Conservation (phyloP, 2,888 invertebrate species). For the Lamproptera curius region DNA sequence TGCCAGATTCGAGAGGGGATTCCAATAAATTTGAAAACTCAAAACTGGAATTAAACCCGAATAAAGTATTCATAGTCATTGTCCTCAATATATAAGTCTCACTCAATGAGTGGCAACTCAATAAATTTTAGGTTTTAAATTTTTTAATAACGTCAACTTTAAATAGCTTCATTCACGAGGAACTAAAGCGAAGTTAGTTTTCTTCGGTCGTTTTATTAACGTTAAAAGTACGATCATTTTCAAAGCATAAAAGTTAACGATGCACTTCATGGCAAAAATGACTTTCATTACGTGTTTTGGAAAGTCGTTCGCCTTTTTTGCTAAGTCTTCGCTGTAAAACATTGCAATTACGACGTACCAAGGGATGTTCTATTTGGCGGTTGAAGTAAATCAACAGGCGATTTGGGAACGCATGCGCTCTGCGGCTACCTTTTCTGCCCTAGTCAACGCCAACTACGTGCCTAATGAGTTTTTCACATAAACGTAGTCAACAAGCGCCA, state of each 20-base stretch:
- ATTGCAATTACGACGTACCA: constrained; percentile 15
- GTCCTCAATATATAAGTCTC: too few species aligned
- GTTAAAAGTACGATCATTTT: constrained; percentile 1
- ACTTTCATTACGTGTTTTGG: constrained; percentile 4
- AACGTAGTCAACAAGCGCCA: too few species aligned
- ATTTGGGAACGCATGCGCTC: constrained; percentile 30
- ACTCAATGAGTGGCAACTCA: too few species aligned
- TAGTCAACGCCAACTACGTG: too few species aligned
- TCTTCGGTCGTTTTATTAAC: not conserved
- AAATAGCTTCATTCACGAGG: not conserved
- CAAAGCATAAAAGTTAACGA: not conserved
- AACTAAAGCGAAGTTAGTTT: not conserved
- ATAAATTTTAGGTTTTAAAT: too few species aligned
- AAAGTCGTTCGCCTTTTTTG: constrained; percentile 6
- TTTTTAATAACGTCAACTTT: too few species aligned
- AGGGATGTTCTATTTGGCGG: constrained; percentile 19
- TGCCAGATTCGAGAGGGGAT: constrained; percentile 18
- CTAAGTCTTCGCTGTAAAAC: constrained; percentile 13
- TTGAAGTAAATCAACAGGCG: constrained; percentile 34
- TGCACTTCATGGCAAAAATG: constrained; percentile 1
- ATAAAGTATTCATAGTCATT: not conserved
- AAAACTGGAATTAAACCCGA: constrained; percentile 13
- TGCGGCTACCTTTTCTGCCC: constrained; percentile 14
- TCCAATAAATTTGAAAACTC: constrained; percentile 16
- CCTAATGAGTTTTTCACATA: too few species aligned